phyloP scores from a whole-genome alignment of 2,797 vertebrate genomes.

The Labeo calbasu region DNA sequence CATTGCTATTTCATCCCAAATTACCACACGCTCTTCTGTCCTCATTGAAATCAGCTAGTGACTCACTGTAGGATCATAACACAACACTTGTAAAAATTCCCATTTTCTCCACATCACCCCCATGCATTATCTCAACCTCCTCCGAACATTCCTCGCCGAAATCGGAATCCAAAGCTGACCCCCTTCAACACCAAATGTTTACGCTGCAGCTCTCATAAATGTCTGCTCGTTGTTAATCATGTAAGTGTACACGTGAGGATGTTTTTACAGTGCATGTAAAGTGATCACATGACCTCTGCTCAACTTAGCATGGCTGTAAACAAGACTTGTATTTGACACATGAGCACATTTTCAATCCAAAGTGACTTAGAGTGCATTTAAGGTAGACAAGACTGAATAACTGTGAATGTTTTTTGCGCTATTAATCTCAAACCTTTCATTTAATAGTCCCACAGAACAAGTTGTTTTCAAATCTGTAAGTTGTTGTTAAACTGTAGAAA shows the following conservation, averaged over 20 bases:
- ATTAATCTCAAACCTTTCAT: neutral
- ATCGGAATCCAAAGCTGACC: constrained; percentile 12
- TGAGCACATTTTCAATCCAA: neutral
- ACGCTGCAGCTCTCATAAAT: constrained; percentile 13
- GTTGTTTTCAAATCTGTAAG: neutral
- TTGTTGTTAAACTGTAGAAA: neutral
- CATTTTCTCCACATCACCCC: neutral
- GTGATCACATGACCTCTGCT: constrained; percentile 8
- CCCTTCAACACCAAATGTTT: constrained; percentile 1
- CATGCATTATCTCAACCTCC: constrained; percentile 5
- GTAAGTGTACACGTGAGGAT: neutral
- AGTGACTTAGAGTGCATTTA: neutral
- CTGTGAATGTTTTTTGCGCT: neutral
- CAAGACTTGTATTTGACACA: neutral
- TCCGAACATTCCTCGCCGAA: neutral
- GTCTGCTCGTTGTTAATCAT: constrained; percentile 19
- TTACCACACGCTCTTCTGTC: constrained; percentile 16
- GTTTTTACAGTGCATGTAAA: constrained; percentile 23
- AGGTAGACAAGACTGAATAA: neutral
- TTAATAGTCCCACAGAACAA: neutral
- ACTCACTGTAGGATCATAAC: constrained; percentile 27
- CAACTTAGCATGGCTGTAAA: constrained; percentile 3
- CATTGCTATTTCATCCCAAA: constrained; percentile 31
- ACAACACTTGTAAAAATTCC: neutral
- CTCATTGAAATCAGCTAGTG: constrained; percentile 29